phyloP scores from a whole-genome alignment of 2,113 vertebrate genomes.

The Brachirus orientalis region DNA sequence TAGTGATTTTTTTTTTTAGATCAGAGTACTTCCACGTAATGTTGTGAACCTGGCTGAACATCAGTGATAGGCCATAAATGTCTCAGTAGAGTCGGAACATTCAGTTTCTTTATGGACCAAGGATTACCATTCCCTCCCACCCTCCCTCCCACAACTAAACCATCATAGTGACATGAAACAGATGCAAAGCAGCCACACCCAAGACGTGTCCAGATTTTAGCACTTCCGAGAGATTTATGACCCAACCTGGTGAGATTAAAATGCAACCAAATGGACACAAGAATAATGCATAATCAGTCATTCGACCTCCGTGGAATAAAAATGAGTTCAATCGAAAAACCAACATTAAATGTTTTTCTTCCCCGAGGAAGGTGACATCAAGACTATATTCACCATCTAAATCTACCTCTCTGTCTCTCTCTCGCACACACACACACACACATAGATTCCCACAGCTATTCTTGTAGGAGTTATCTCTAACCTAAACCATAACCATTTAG shows the following conservation, averaged over 20 bases:
- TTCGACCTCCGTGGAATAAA: not conserved
- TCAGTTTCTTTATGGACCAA: not conserved
- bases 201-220: not conserved
- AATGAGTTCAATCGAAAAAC: not conserved
- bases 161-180: not conserved
- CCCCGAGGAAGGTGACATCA: not conserved
- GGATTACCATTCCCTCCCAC: not conserved
- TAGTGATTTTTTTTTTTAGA: not conserved
- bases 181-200: not conserved
- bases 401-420: too few relatives aligned
- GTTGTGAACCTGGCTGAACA: not conserved
- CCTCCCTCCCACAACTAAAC: not conserved
- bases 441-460: too few relatives aligned
- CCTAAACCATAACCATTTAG: too few relatives aligned
- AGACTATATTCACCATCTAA: not conserved
- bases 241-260: not conserved
- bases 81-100: not conserved
- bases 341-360: not conserved
- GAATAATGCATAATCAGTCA: not conserved
- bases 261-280: not conserved
- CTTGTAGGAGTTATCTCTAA: too few relatives aligned
- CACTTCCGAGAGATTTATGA: not conserved
- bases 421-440: not conserved
- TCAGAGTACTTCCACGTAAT: not conserved
- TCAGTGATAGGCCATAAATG: not conserved